Evolutionary conservation across 2,888 invertebrate species (phyloP).

Genomic region (Drosophila rellima): DNA sequence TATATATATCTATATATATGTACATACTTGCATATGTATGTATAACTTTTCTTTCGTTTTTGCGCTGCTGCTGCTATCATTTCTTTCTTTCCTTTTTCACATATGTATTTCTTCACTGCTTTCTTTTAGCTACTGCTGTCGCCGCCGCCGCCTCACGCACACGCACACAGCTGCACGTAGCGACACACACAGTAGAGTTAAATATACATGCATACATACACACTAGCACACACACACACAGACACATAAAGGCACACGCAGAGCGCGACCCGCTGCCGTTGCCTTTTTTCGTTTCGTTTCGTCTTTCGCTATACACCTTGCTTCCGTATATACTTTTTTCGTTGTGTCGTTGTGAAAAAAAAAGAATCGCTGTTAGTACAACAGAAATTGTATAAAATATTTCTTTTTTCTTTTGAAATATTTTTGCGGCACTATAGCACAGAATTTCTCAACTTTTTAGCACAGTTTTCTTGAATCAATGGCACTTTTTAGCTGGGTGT

Average conservation of each 20-base stretch:
- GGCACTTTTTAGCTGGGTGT: conserved; percentile 37
- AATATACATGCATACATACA: conserved; percentile 27
- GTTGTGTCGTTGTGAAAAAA: conserved; percentile 46
- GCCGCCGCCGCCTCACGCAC: conserved; percentile 63
- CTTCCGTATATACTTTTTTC: conserved; percentile 76
- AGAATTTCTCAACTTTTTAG: conserved; percentile 34
- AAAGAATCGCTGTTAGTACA: conserved; percentile 50
- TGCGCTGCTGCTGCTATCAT: conserved; percentile 59
- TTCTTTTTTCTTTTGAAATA: conserved; percentile 15
- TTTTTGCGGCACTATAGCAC: conserved; percentile 44
- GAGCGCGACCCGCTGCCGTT: conserved; percentile 62
- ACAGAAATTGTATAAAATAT: conserved; percentile 40
- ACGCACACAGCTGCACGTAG: conserved; percentile 50
- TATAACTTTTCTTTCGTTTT: conserved; percentile 56
- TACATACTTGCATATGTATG: conserved; percentile 25
- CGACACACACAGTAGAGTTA: conserved; percentile 31
- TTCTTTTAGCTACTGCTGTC: conserved; percentile 66
- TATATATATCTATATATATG: conserved; percentile 13
- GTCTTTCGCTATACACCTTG: conserved; percentile 74
- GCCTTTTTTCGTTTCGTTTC: conserved; percentile 64
- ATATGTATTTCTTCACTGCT: conserved; percentile 67
- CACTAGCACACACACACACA: conserved; percentile 24
- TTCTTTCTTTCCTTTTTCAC: conserved; percentile 64
- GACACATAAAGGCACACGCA: conserved; percentile 23
- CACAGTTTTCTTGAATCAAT: conserved; percentile 32